Base-by-base conservation (phyloP, 2,797 vertebrate genomes). In the Staurois parvus region DNA sequence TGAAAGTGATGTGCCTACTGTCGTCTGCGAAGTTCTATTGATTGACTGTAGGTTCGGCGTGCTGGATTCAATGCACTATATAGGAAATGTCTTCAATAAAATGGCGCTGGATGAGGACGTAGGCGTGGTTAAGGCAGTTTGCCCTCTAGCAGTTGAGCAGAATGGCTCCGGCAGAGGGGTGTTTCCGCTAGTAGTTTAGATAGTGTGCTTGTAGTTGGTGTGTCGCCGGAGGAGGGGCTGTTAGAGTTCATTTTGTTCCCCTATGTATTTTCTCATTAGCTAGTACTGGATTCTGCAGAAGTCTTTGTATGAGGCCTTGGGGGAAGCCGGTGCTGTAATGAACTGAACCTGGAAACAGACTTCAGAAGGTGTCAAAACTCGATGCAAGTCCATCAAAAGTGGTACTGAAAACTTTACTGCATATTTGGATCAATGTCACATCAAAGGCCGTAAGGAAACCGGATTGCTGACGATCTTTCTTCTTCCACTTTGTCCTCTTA, bases 41-140 rank as follows among this genome's bases (percentile, higher is more conserved):
- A 2, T 17, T 5, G 13, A 17, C 48, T 52, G 48, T 52, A 52
- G 17, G 48, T 15, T 15, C 64, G 76, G 40, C 67, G 76, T 19
- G 8, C 5, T 0, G 0, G 2, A 6, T 4, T 28, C n/a, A n/a
- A 28, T 29, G 1, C 17, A 17, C 0, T 29, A n/a, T 11, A 11
- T 42, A 32, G 5, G 12, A 4, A 13, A 34, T 13, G 26, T 37
- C 17, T 30, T 17, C 24, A 32, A 4, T 9, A 79, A 79, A 26
- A 79, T 79, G 78, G 78, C 78, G 42, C 42, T 34, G 13, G 29
- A 15, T 17, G 13, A 17, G 2, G 8, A 26, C 9, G 3, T 64
- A n/a, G 59, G n/a, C 5, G 2, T 4, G 48, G 48, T 13, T 11
- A 9, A 4, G 66, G 69, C 28, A 79, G 64, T 40, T 28, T 1